These are phyloP conservation scores for Tolypeutes matacus DNA, from an alignment of 2,797 vertebrate genomes.

Conservation along the genomic window DNA sequence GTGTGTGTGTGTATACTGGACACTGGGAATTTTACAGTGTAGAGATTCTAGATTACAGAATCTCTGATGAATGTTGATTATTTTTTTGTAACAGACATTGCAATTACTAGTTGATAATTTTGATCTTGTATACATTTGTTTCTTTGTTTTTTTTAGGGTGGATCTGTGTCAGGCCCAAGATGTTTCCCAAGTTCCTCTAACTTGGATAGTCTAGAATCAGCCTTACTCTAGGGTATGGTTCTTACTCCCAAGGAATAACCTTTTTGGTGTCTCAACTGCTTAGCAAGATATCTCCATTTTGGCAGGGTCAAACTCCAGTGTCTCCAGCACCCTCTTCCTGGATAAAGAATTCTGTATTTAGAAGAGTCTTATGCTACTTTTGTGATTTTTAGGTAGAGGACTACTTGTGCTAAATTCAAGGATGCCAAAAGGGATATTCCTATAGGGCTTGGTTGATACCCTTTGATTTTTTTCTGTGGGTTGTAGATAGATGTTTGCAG, in stretches of 20 bases:
- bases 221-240: background rate
- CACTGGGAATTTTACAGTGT: too few relatives aligned
- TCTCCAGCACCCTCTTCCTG: background rate
- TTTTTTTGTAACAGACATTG: background rate
- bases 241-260: background rate
- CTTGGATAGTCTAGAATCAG: too few relatives aligned
- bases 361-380: background rate
- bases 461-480: constrained; percentile 5
- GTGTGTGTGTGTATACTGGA: too few relatives aligned
- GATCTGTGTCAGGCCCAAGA: background rate
- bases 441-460: background rate
- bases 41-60: too few relatives aligned
- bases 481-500: background rate
- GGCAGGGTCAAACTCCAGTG: background rate
- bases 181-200: too few relatives aligned
- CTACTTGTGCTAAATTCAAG: constrained; percentile 24
- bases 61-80: background rate
- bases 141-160: background rate
- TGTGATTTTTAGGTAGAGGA: background rate
- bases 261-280: background rate
- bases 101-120: background rate
- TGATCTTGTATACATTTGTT: background rate
- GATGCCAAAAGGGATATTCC: background rate
- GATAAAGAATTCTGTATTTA: background rate
- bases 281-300: background rate